These are phyloP conservation scores for Nansenia antarctica DNA, from an alignment of 2,113 vertebrate genomes.

Conservation along the genomic window DNA sequence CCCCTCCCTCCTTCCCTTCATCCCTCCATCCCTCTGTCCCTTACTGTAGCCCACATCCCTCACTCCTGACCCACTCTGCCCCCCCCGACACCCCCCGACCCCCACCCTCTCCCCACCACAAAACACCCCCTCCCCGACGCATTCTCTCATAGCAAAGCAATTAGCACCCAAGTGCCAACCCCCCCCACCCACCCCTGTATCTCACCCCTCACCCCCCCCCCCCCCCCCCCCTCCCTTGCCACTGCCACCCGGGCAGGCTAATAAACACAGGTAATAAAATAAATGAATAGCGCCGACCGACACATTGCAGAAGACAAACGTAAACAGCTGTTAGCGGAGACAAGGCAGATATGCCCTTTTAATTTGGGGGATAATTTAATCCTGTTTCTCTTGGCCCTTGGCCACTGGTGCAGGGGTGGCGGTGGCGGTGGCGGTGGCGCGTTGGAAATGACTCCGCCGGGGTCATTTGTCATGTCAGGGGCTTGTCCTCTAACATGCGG, in stretches of 20 bases:
- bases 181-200: slow-evolving; percentile 16
- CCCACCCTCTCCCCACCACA: background rate
- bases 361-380: slow-evolving; percentile 78
- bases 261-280: slow-evolving; percentile 72
- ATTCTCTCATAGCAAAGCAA: slow-evolving; percentile 30
- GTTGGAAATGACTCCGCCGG: background rate
- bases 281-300: slow-evolving; percentile 66
- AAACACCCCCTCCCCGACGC: slow-evolving; percentile 5
- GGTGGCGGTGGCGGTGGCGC: slow-evolving; percentile 45
- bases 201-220: slow-evolving; percentile 15
- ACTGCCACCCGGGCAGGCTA: slow-evolving; percentile 45
- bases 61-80: background rate
- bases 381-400: slow-evolving; percentile 65
- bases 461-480: background rate
- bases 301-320: slow-evolving; percentile 40
- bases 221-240: slow-evolving; percentile 24
- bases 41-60: background rate
- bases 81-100: no score
- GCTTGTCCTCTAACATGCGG: background rate
- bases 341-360: slow-evolving; percentile 71
- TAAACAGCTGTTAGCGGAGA: slow-evolving; percentile 54
- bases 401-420: slow-evolving; percentile 34
- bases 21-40: background rate
- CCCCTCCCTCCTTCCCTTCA: background rate
- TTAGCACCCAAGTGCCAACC: slow-evolving; percentile 24